Base-by-base conservation (phyloP, 1,140 invertebrate species). In the Drosophila trapezifrons region DNA sequence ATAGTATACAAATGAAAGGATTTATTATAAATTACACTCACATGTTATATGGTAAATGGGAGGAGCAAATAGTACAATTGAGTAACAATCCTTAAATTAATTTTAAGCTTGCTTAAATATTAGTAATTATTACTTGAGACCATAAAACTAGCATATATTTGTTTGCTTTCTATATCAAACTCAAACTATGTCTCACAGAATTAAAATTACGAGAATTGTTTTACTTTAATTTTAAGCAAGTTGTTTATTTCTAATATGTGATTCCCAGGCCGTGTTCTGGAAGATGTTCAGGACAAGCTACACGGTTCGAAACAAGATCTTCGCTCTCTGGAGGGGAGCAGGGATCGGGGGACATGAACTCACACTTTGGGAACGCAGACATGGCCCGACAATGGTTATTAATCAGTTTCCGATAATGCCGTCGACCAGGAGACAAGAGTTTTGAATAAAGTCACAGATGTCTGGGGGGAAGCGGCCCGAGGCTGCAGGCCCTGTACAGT, bases 331-430 rank as follows among this genome's bases (percentile, higher is more conserved):
- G 20, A 32, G 54, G 17, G 43, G 59, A 18, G 6, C 35, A 29
- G 18, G 22, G 51, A 45, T 18, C 46, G 40, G 13, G 17, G 45
- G 54, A 66, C 38, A 47, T 40, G 58, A 56, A 45, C 29, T n/a
- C 52, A 51, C 47, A 46, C 62, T 69, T 52, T 47, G 60, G 60
- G 62, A 51, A 63, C 60, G 45, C 42, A 29, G 76, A 45, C 64
- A 58, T 37, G 27, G 69, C 54, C 51, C 82, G 84, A 80, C 85
- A 89, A 62, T 57, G 73, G 84, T 89, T 90, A 90, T 89, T 89
- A 90, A 89, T 89, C 84, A 89, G 77, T 84, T 90, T 75, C 77
- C 85, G 85, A 89, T 89, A 89, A 80, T 84, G 69, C 76, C 80
- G 80, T 49, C 66, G 76, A 77, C 37, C 73, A 59, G 69, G 35